Conservation (phyloP, 2,888 invertebrate genomes). For the Slavum lentiscoides region DNA sequence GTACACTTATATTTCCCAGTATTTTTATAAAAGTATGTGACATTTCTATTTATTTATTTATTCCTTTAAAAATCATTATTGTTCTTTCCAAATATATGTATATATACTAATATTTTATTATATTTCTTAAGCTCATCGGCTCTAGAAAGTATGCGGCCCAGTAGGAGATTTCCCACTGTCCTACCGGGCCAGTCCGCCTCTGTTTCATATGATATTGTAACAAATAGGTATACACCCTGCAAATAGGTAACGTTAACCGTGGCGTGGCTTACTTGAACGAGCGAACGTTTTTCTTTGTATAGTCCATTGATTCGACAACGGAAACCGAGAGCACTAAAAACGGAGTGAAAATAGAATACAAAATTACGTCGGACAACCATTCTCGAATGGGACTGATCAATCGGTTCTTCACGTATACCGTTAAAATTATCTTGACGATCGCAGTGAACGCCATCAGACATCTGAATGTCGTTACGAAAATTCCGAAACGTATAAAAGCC, state of each 20-base stretch:
- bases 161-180: too few relatives aligned
- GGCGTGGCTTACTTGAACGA: conserved; percentile 25
- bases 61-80: too few relatives aligned
- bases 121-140: too few relatives aligned
- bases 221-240: too few relatives aligned
- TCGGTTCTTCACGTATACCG: not conserved
- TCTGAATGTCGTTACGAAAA: conserved; percentile 1
- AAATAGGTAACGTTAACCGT: not conserved
- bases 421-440: not conserved
- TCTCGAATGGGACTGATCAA: conserved; percentile 5
- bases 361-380: not conserved
- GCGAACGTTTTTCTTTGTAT: not conserved
- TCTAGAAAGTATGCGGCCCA: too few relatives aligned
- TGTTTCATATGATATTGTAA: too few relatives aligned
- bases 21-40: too few relatives aligned
- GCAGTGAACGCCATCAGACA: not conserved
- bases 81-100: too few relatives aligned
- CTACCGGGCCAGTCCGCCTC: too few relatives aligned
- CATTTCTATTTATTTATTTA: too few relatives aligned
- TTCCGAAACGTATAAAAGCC: conserved; percentile 19
- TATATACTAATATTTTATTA: too few relatives aligned
- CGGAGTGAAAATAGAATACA: conserved; percentile 5
- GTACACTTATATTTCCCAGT: too few relatives aligned
- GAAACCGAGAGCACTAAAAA: conserved; percentile 14
- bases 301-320: not conserved